Percentiles rank a stretch among this genome's conserved stretches.
Conservation (phyloP, 2,888 invertebrate genomes). For the Campaea margaritaria region DNA sequence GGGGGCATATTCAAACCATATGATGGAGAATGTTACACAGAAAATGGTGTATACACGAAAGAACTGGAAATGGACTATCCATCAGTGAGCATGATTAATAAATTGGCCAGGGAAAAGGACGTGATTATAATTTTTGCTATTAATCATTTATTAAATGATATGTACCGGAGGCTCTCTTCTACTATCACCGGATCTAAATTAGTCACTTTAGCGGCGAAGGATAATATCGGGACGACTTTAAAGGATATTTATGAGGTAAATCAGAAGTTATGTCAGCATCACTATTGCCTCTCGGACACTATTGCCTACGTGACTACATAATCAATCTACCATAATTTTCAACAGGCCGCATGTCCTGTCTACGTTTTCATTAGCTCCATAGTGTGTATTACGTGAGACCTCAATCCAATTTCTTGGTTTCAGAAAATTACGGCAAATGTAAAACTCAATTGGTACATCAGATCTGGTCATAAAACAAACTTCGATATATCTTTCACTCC, state of each 20-base stretch:
- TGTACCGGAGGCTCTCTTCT: conserved; percentile 49
- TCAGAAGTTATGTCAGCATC: not conserved
- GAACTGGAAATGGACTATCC: conserved; percentile 90
- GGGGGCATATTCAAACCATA: conserved; percentile 89
- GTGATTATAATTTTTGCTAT: conserved; percentile 60
- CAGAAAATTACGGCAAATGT: conserved; percentile 60
- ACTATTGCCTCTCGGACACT: no score
- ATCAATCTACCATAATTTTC: no score
- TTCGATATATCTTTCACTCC: conserved; percentile 78
- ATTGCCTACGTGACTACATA: no score
- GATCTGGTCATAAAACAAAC: conserved; percentile 45
- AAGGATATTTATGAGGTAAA: conserved; percentile 62
- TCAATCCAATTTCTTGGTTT: conserved; percentile 32
- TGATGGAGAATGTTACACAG: conserved; percentile 88
- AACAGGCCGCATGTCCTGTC: no score
- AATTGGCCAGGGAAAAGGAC: conserved; percentile 59
- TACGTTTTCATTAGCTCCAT: no score
- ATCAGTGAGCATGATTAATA: conserved; percentile 88
- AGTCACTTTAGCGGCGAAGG: conserved; percentile 24
- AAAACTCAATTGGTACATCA: conserved; percentile 53
- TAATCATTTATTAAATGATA: not conserved
- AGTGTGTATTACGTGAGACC: no score
- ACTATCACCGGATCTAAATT: conserved; percentile 55
- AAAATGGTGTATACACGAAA: conserved; percentile 82
- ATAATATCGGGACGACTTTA: conserved; percentile 46